A percentile compares a stretch with the other conserved stretches of the same genome.
Evolutionary conservation across 2,113 vertebrate species (phyloP).

Genomic region (Panurus biarmicus): DNA sequence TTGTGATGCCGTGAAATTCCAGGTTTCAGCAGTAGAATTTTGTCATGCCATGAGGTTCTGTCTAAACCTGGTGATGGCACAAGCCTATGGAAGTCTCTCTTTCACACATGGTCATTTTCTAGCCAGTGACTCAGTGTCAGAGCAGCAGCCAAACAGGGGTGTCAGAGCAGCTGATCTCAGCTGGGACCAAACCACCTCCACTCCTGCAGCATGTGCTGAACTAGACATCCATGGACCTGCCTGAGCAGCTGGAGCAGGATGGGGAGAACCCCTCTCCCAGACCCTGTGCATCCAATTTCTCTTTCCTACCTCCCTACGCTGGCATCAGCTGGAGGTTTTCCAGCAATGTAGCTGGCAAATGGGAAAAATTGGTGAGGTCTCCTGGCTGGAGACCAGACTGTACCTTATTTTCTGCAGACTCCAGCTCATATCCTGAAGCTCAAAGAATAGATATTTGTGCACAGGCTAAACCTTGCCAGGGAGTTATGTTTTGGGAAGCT

Average conservation of each 20-base stretch:
- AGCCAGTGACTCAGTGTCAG: neutral
- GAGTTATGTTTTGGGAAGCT: neutral
- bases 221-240: neutral
- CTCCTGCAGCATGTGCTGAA: accelerated
- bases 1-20: neutral
- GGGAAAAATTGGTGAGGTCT: neutral
- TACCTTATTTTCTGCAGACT: neutral
- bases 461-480: neutral
- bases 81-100: neutral
- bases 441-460: neutral
- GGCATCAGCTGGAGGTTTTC: neutral
- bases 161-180: neutral
- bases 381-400: neutral
- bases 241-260: neutral
- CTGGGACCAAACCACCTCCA: neutral
- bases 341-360: neutral
- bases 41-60: neutral
- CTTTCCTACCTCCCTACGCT: neutral
- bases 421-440: neutral
- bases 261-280: accelerated
- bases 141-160: too few relatives aligned
- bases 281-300: neutral
- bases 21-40: neutral
- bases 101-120: neutral
- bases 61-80: neutral